Evolutionary conservation across 1,140 invertebrate species (phyloP).

Genomic region (Idris sp.): DNA sequence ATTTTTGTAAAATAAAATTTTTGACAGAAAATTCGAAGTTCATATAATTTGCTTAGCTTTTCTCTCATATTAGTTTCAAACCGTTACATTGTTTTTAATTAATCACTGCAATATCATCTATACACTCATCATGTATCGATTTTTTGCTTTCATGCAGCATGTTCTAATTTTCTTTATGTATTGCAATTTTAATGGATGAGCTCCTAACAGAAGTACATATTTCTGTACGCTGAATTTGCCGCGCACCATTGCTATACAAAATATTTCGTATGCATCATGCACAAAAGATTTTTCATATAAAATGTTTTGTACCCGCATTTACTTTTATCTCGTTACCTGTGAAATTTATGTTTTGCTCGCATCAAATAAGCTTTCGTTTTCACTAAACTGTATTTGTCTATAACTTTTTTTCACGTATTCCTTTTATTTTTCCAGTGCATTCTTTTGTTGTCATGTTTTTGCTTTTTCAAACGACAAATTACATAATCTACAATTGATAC

Average conservation of each 20-base stretch:
- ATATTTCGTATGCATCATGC: slow-evolving; percentile 48
- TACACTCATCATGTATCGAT: slow-evolving; percentile 35
- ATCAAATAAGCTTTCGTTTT: slow-evolving; percentile 50
- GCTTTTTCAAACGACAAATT: slow-evolving; percentile 16
- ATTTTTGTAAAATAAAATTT: too few relatives aligned
- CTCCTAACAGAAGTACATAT: slow-evolving; percentile 43
- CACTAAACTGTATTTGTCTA: slow-evolving; percentile 8
- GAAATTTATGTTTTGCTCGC: slow-evolving; percentile 21
- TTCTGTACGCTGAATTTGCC: slow-evolving; percentile 27
- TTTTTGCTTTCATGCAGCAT: slow-evolving; percentile 44
- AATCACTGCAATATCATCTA: slow-evolving; percentile 20
- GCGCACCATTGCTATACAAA: slow-evolving; percentile 21
- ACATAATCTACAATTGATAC: slow-evolving; percentile 35
- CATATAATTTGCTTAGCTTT: too few relatives aligned
- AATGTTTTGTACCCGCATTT: slow-evolving; percentile 41
- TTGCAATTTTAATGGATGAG: slow-evolving; percentile 57
- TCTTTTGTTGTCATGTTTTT: slow-evolving; percentile 5
- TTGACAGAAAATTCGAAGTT: too few relatives aligned
- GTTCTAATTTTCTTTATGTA: slow-evolving; percentile 58
- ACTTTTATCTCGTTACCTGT: slow-evolving; percentile 39
- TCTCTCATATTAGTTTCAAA: slow-evolving; percentile 24
- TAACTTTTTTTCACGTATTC: slow-evolving; percentile 19
- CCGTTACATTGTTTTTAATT: slow-evolving; percentile 47
- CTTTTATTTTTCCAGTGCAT: neutral
- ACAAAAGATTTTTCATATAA: slow-evolving; percentile 42